phyloP scores from a whole-genome alignment of 1,140 invertebrate genomes.

The Drosophila bipectinata region DNA sequence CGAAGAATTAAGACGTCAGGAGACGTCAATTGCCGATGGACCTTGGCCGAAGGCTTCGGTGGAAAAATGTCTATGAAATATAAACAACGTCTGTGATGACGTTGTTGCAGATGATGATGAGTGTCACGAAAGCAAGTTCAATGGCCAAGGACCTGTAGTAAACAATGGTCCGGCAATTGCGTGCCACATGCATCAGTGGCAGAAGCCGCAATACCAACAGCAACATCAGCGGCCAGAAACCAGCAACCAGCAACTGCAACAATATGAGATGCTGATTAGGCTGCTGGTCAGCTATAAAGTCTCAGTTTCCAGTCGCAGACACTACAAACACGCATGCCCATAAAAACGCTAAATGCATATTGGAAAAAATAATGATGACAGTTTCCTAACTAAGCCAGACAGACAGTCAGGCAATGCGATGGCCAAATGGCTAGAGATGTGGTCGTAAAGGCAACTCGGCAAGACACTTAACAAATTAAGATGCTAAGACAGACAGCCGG shows the following conservation, averaged over 20 bases:
- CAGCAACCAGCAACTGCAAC: conserved; percentile 31
- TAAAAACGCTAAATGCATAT: conserved; percentile 81
- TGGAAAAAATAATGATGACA: conserved; percentile 80
- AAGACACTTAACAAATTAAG: conserved; percentile 74
- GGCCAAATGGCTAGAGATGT: conserved; percentile 18
- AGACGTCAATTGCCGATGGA: conserved; percentile 63
- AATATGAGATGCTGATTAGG: conserved; percentile 80
- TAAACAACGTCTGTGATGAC: conserved; percentile 68
- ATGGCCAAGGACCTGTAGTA: conserved; percentile 67
- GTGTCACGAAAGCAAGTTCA: conserved; percentile 77
- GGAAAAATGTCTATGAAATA: conserved; percentile 63
- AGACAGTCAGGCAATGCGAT: conserved; percentile 41
- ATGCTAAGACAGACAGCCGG: conserved; percentile 38
- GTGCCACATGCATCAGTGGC: conserved; percentile 70
- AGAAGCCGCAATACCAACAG: conserved; percentile 19
- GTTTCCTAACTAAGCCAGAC: conserved; percentile 73
- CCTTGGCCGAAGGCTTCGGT: conserved; percentile 41
- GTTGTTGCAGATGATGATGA: conserved; percentile 61
- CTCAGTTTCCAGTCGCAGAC: conserved; percentile 29
- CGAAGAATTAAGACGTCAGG: conserved; percentile 76
- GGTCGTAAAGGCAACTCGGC: conserved; percentile 11
- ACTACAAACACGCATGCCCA: conserved; percentile 64
- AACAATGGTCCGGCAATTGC: conserved; percentile 68
- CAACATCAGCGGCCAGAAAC: conserved; percentile 16
- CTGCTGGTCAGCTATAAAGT: conserved; percentile 44